Base-by-base conservation (phyloP, 2,888 invertebrate genomes). In the Oscheius sp. region DNA sequence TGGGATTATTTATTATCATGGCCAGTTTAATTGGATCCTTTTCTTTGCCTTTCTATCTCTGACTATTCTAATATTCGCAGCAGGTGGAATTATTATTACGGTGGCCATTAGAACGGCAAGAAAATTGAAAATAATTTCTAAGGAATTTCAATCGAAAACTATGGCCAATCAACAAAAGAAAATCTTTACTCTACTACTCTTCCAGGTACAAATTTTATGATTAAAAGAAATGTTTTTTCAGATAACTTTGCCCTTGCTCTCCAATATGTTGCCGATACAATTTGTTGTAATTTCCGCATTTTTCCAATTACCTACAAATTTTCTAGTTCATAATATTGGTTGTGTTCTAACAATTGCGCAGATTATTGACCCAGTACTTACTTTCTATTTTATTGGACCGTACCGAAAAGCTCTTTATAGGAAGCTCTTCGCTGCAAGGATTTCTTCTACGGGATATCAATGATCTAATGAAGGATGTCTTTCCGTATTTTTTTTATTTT, bases 361-460 rank as follows among this genome's bases (percentile, higher is more conserved):
- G 27, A 58, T 58, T n/a, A 58, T 58, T 29, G 58, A 58, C 12
- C 58, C 58, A 5, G 13, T 58, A 2, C 58, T 58, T 23, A 29
- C 27, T 27, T 58, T n/a, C 29, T 27, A 25, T 29, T 58, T 58
- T 29, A 58, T 58, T 13, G 7, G 13, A 2, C 25, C 21, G 13
- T 58, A 58, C 27, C 58, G 58, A 27, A 9, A n/a, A 27, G n/a
- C 58, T 27, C 12, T 58, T 13, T 27, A 29, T 5, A 58, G 27
- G 21, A 23, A 35, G 9, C 5, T 3, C 5, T 35, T 35, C 9
- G 5, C 3, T 6, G 35, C 35, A 9, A 35, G 35, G 35, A 9
- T 35, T 35, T 35, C 35, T 35, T 35, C 35, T n/a, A n/a, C n/a
- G n/a, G n/a, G n/a, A n/a, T n/a, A n/a, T n/a, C n/a, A n/a, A n/a